A percentile compares a stretch with the other conserved stretches of the same genome.
phyloP scores from a whole-genome alignment of 1,140 invertebrate species.

The Drosophila dunni region DNA sequence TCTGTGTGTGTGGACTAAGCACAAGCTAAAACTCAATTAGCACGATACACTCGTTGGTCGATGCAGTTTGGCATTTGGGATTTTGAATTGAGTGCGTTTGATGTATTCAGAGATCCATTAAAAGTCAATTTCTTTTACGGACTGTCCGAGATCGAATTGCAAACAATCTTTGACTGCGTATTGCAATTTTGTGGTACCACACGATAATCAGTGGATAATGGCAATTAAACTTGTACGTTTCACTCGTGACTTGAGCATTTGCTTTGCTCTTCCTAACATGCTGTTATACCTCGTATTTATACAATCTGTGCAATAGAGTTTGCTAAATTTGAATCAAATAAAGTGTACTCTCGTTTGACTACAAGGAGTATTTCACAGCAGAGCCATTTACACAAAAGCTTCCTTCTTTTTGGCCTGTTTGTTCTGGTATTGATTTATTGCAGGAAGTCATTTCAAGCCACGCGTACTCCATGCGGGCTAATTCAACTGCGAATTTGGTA shows the following conservation, averaged over 20 bases:
- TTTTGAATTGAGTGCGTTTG: neutral
- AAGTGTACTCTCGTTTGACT: neutral
- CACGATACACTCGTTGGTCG: slow-evolving; percentile 44
- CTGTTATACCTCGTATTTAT: neutral
- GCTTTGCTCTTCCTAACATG: neutral
- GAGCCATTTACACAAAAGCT: neutral
- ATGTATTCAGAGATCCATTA: slow-evolving; percentile 34
- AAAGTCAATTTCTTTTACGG: slow-evolving; percentile 21
- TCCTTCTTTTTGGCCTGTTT: slow-evolving; percentile 9
- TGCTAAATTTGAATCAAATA: no score
- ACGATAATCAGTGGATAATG: slow-evolving; percentile 23
- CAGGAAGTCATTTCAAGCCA: neutral
- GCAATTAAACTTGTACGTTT: slow-evolving; percentile 43
- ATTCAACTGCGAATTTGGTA: slow-evolving; percentile 9
- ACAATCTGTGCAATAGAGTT: neutral
- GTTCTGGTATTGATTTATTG: slow-evolving; percentile 32
- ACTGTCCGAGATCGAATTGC: neutral
- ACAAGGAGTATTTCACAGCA: neutral
- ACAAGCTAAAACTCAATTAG: slow-evolving; percentile 43
- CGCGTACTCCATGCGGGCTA: slow-evolving; percentile 3
- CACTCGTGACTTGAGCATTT: slow-evolving; percentile 7
- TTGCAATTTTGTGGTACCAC: slow-evolving; percentile 10
- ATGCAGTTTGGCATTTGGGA: slow-evolving; percentile 11
- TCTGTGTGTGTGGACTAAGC: neutral
- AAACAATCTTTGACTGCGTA: slow-evolving; percentile 1